Conservation (phyloP, 2,888 invertebrate species). For the Drosophila mercatorum region DNA sequence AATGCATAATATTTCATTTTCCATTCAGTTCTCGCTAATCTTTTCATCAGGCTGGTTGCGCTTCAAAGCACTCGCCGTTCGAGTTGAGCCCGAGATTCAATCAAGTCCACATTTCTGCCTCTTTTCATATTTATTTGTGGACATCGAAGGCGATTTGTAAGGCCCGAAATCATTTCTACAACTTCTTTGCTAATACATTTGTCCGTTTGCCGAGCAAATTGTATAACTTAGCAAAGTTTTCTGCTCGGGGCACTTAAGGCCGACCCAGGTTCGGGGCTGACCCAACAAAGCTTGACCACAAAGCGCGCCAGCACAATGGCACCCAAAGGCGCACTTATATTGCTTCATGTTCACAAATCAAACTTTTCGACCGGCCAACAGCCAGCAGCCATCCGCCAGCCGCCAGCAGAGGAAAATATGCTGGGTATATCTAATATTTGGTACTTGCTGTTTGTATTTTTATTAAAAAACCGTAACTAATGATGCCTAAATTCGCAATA, state of each 20-base stretch:
- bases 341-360: constrained; percentile 72
- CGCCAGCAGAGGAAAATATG: constrained; percentile 10
- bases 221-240: constrained; percentile 66
- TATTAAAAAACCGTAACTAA: constrained; percentile 81
- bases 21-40: constrained; percentile 28
- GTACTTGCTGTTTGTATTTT: constrained; percentile 69
- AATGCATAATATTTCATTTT: constrained; percentile 14
- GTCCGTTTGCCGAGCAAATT: constrained; percentile 61
- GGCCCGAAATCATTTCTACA: constrained; percentile 60
- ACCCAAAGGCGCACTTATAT: constrained; percentile 77
- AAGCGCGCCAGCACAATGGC: constrained; percentile 66
- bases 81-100: constrained; percentile 15
- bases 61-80: constrained; percentile 32
- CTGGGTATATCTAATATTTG: constrained; percentile 42
- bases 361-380: constrained; percentile 53
- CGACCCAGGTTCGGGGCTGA: constrained; percentile 11
- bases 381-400: not conserved
- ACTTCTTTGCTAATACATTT: constrained; percentile 71
- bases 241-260: constrained; percentile 54
- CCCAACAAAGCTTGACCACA: constrained; percentile 74
- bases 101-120: constrained; percentile 32
- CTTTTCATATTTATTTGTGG: constrained; percentile 17
- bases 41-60: constrained; percentile 22
- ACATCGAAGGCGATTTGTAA: constrained; percentile 34
- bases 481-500: constrained; percentile 81